Conservation (phyloP, 2,113 vertebrate species). For the Callochromis pleurospilus region DNA sequence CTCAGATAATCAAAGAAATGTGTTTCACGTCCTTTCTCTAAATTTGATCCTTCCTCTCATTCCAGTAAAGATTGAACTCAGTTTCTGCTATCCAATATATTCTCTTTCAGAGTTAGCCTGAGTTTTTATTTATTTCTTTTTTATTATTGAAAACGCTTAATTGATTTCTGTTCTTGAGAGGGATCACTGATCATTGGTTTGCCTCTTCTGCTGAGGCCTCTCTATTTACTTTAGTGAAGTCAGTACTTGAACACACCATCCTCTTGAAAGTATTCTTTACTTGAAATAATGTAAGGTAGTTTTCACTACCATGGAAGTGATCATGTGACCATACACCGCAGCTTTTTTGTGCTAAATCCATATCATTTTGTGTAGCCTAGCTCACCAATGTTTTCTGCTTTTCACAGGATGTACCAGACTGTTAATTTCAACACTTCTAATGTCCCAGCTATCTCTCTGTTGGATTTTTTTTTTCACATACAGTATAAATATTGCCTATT, state of each 20-base stretch:
- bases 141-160: neutral
- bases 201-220: neutral
- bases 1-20: neutral
- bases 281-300: neutral
- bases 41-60: neutral
- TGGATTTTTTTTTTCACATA: neutral
- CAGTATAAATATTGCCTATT: neutral
- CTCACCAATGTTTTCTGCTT: fast-evolving
- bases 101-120: neutral
- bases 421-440: neutral
- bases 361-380: neutral
- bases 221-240: neutral
- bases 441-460: fast-evolving
- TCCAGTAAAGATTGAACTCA: neutral
- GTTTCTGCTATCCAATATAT: neutral
- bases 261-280: neutral
- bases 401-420: neutral
- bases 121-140: neutral
- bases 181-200: neutral
- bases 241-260: neutral
- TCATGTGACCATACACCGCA: fast-evolving
- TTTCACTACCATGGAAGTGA: neutral
- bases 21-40: neutral
- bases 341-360: neutral
- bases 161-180: neutral